Percentiles rank a stretch among this genome's conserved stretches.
Conservation (phyloP, 2,797 vertebrate genomes). For the Acropternis orthonyx region DNA sequence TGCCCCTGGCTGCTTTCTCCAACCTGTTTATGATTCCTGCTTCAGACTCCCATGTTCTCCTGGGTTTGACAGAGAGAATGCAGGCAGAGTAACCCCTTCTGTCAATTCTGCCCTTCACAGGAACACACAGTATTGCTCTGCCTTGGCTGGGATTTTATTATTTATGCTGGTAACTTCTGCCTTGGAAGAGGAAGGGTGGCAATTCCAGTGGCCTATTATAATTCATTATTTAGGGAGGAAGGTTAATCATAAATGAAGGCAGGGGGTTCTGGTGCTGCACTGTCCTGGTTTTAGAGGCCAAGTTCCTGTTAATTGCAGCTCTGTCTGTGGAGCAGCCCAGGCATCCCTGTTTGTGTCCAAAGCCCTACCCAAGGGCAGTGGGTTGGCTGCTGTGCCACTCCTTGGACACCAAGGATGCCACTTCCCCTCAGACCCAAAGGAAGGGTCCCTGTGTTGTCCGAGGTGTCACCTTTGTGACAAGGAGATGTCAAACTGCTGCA, state of each 20-base stretch:
- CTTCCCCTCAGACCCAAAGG: not conserved
- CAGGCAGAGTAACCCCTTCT: not conserved
- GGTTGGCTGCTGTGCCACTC: not conserved
- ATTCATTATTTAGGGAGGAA: not conserved
- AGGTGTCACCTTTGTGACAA: not conserved
- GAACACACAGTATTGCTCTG: not conserved
- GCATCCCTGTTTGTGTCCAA: not conserved
- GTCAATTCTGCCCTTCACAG: not conserved
- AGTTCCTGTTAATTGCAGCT: not conserved
- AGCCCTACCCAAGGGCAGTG: not conserved
- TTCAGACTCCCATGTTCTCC: not conserved
- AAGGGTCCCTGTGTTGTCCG: not conserved
- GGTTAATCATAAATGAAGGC: not conserved
- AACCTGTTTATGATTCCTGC: not conserved
- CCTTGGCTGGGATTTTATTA: not conserved
- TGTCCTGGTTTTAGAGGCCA: not conserved
- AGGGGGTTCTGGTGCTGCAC: not conserved
- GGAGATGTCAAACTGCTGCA: not conserved
- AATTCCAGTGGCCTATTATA: not conserved
- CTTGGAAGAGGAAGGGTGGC: not conserved
- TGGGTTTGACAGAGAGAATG: not conserved
- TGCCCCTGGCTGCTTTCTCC: not conserved
- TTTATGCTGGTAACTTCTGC: not conserved
- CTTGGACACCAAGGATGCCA: rapidly evolving
- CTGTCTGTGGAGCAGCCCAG: not conserved